Evolutionary conservation across 2,888 invertebrate genomes (phyloP).

Genomic region (Spodoptera littoralis): DNA sequence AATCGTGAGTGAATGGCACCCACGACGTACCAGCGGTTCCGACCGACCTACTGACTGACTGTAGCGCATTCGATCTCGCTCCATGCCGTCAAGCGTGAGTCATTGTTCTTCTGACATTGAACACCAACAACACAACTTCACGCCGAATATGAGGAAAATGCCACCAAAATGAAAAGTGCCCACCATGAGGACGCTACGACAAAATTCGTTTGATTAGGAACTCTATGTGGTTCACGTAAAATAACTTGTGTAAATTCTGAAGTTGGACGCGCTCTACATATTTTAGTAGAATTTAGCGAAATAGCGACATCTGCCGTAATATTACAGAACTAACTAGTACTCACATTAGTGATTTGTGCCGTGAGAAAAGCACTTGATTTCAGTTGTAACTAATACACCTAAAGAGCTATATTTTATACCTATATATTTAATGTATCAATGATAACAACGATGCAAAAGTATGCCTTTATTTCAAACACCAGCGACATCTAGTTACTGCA

Average conservation of each 20-base stretch:
- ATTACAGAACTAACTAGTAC: slow-evolving; percentile 20
- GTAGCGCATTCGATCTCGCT: slow-evolving; percentile 66
- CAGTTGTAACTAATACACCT: neutral
- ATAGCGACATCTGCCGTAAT: slow-evolving; percentile 59
- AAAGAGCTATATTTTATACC: neutral
- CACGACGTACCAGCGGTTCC: slow-evolving; percentile 56
- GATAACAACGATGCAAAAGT: too few species aligned
- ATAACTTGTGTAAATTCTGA: slow-evolving; percentile 50
- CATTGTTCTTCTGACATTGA: slow-evolving; percentile 66
- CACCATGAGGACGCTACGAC: slow-evolving; percentile 24
- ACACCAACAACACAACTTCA: slow-evolving; percentile 59
- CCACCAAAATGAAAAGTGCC: slow-evolving; percentile 34
- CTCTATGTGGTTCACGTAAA: slow-evolving; percentile 42
- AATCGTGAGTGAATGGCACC: slow-evolving; percentile 52
- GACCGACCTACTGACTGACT: slow-evolving; percentile 71
- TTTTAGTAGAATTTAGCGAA: slow-evolving; percentile 23
- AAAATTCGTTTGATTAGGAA: slow-evolving; percentile 31
- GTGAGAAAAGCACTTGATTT: neutral
- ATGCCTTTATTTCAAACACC: neutral
- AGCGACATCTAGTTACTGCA: slow-evolving; percentile 37
- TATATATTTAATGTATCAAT: neutral
- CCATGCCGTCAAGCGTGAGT: slow-evolving; percentile 56
- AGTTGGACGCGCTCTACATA: slow-evolving; percentile 12
- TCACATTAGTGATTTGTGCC: neutral
- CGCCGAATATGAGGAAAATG: slow-evolving; percentile 36